Base-by-base conservation (phyloP, 2,888 invertebrate species). In the Andricus curvator region DNA sequence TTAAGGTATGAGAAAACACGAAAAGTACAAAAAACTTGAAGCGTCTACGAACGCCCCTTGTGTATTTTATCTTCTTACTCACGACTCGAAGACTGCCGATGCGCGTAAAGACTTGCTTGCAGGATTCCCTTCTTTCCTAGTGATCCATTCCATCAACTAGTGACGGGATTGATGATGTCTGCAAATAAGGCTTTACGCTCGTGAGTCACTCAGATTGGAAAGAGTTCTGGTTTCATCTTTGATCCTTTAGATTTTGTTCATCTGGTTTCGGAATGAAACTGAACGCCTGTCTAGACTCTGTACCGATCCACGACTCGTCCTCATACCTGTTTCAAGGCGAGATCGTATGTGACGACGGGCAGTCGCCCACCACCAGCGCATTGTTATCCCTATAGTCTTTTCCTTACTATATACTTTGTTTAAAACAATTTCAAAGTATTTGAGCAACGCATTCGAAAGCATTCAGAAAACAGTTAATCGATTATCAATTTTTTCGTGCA, bases 1-100 rank as follows among this genome's bases (percentile, higher is more conserved):
- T 44, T 62, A 51, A 74, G 74, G 25, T 51, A 56, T 20, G 17
- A 25, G 25, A 44, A 70, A 70, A 70, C 29, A 70, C 20, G 66
- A 51, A 70, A 74, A 51, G 74, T 74, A 74, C 74, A 51, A 70
- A 68, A 68, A 68, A 68, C 44, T 68, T 44, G 5, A 44, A 68
- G 44, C 44, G 22, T 22, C 25, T 25, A 25, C 4, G 2, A 25
- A 62, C 62, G 13, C 25, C 13, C 13, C 62, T 25, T 37, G 37
- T 37, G 15, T 62, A 15, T 62, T 25, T 6, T 68, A 22, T 29
- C 29, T 48, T 11, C 20, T 74, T 33, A 74, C 13, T 56, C 56
- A 56, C 29, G 15, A 56, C 17, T 74, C n/a, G 29, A 56, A 56
- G 56, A 70, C 51, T 70, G 33, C 17, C 25, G 70, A 33, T 70